These are phyloP conservation scores for Platycheirus albimanus DNA, from an alignment of 2,888 invertebrate genomes.

Conservation along the genomic window DNA sequence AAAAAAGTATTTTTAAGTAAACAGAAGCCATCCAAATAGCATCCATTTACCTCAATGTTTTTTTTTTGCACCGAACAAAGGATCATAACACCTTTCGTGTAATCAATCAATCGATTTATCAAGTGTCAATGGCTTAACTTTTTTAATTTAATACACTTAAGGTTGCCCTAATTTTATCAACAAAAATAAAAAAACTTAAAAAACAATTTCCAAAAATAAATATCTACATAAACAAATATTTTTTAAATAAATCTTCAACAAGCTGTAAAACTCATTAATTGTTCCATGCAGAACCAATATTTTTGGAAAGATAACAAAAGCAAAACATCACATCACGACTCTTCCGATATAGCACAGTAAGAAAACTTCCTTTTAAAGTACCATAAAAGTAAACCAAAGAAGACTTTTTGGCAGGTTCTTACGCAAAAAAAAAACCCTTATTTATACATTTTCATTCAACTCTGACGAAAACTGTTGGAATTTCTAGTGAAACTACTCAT, in stretches of 20 bases:
- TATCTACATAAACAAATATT: too few species aligned
- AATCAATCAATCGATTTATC: too few species aligned
- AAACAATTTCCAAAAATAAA: too few species aligned
- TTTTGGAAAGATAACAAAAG: constrained; percentile 37
- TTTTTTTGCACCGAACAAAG: too few species aligned
- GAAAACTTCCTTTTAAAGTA: constrained; percentile 14
- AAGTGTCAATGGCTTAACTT: too few species aligned
- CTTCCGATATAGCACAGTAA: constrained; percentile 1
- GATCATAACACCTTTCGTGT: too few species aligned
- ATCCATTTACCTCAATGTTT: too few species aligned
- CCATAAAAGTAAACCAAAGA: constrained; percentile 19
- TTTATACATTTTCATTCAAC: constrained; percentile 16
- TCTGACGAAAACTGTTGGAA: constrained; percentile 10
- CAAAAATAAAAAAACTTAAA: constrained; percentile 1
- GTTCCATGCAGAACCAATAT: constrained; percentile 47
- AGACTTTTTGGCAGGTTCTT: constrained; percentile 54
- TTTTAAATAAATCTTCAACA: constrained; percentile 48
- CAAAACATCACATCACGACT: constrained; percentile 7
- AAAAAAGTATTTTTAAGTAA: too few species aligned
- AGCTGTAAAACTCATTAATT: constrained; percentile 67
- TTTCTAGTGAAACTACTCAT: constrained; percentile 53
- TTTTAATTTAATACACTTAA: too few species aligned
- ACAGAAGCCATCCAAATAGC: too few species aligned
- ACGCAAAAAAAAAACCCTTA: constrained; percentile 1
- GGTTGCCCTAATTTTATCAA: too few species aligned